These are phyloP conservation scores for Operophtera brumata DNA, from an alignment of 2,888 invertebrate genomes.

Conservation along the genomic window DNA sequence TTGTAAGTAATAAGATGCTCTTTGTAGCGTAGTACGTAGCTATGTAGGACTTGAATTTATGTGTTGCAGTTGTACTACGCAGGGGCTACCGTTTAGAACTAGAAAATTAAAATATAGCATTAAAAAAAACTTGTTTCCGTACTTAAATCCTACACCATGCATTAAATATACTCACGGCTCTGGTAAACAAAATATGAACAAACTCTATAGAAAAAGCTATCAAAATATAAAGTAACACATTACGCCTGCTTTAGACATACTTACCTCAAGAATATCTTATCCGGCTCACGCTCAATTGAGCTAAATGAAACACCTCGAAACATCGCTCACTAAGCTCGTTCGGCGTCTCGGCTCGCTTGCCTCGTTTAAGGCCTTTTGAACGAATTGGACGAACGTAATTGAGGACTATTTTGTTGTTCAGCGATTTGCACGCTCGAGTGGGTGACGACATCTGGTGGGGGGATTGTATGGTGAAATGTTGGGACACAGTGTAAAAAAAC, in stretches of 20 bases:
- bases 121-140: too few relatives aligned
- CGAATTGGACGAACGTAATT: constrained; percentile 18
- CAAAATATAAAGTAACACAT: constrained; percentile 17
- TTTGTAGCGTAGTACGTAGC: too few relatives aligned
- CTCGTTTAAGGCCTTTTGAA: constrained; percentile 11
- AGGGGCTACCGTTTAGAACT: too few relatives aligned
- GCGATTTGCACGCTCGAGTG: constrained; percentile 10
- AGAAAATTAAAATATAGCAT: too few relatives aligned
- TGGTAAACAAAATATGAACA: not conserved
- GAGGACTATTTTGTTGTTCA: constrained; percentile 20
- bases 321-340: constrained; percentile 1
- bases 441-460: constrained; percentile 3
- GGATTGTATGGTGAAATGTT: not conserved
- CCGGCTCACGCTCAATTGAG: constrained; percentile 48
- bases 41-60: too few relatives aligned
- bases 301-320: constrained; percentile 45
- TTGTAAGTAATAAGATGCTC: too few relatives aligned
- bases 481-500: too few relatives aligned
- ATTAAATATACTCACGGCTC: too few relatives aligned
- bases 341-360: not conserved
- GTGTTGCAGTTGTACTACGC: too few relatives aligned
- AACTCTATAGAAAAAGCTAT: constrained; percentile 1
- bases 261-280: constrained; percentile 39
- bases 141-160: too few relatives aligned
- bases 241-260: constrained; percentile 22